Conservation (phyloP, 2,113 vertebrate genomes). For the Halcyon senegalensis region DNA sequence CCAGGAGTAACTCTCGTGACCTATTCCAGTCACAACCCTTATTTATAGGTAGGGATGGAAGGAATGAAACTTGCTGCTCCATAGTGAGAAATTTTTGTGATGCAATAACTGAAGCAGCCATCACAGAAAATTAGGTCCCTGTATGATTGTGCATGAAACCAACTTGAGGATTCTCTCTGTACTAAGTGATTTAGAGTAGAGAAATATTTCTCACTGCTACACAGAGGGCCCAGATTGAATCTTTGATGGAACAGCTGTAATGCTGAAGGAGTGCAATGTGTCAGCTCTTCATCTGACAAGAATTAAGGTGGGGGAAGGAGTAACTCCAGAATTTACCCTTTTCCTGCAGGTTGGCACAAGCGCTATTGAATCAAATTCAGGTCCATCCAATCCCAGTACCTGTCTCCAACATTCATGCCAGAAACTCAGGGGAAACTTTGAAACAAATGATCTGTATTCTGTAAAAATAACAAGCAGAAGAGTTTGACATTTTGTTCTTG, state of each 20-base stretch:
- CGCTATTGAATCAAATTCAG: neutral
- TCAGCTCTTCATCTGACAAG: neutral
- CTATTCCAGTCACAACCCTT: conserved; percentile 7
- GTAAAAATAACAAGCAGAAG: neutral
- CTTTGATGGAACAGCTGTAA: neutral
- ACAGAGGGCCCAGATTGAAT: neutral
- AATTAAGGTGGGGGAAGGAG: neutral
- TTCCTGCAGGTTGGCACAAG: neutral
- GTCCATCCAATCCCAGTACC: neutral
- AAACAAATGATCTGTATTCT: neutral
- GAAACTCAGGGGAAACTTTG: neutral
- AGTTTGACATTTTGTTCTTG: neutral
- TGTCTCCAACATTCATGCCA: neutral
- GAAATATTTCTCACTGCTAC: neutral
- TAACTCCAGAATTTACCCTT: neutral
- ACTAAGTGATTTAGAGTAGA: conserved; percentile 14
- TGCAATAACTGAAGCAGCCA: conserved; percentile 24
- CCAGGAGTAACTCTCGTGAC: conserved; percentile 1
- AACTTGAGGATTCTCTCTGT: conserved; percentile 22
- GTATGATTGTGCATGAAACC: conserved; percentile 7
- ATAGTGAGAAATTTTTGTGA: neutral
- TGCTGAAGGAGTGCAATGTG: neutral
- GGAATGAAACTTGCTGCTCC: conserved; percentile 5
- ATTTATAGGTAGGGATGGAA: conserved; percentile 35
- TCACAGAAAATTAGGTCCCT: conserved; percentile 23